phyloP scores from a whole-genome alignment of 2,888 invertebrate genomes.

The Tricholauxania praeusta region DNA sequence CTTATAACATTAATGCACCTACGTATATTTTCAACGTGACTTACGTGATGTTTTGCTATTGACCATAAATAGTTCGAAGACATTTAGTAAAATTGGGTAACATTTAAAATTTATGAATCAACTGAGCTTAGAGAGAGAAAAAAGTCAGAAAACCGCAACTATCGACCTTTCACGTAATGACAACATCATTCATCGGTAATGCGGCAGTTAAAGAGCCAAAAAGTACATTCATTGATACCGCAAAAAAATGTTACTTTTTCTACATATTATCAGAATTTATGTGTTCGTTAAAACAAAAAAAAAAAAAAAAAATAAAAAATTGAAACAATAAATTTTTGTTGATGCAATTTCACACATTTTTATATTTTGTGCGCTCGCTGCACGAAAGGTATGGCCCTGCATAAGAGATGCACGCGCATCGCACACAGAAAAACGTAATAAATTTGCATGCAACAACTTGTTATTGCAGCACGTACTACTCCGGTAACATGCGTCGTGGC shows the following conservation, averaged over 20 bases:
- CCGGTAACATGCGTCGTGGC: too few species aligned
- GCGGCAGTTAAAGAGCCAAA: neutral
- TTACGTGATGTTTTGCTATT: constrained; percentile 1
- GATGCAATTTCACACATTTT: neutral
- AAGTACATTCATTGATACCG: too few species aligned
- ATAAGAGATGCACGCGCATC: too few species aligned
- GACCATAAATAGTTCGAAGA: neutral
- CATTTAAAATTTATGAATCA: constrained; percentile 12
- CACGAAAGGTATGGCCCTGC: too few species aligned
- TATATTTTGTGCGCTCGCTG: too few species aligned
- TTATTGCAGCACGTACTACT: too few species aligned
- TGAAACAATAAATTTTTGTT: constrained; percentile 23
- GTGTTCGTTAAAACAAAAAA: neutral
- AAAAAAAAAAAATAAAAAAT: neutral
- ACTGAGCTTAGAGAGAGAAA: neutral
- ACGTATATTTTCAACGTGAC: neutral
- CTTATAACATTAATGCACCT: too few species aligned
- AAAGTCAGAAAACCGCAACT: neutral
- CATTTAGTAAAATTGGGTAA: neutral
- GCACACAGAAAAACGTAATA: too few species aligned
- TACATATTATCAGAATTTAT: neutral
- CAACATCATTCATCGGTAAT: constrained; percentile 13
- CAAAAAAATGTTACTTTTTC: neutral
- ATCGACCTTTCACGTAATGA: neutral
- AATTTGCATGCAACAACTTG: too few species aligned